Evolutionary conservation across 2,113 vertebrate genomes (phyloP).

Genomic region (Hydropotes inermis): DNA sequence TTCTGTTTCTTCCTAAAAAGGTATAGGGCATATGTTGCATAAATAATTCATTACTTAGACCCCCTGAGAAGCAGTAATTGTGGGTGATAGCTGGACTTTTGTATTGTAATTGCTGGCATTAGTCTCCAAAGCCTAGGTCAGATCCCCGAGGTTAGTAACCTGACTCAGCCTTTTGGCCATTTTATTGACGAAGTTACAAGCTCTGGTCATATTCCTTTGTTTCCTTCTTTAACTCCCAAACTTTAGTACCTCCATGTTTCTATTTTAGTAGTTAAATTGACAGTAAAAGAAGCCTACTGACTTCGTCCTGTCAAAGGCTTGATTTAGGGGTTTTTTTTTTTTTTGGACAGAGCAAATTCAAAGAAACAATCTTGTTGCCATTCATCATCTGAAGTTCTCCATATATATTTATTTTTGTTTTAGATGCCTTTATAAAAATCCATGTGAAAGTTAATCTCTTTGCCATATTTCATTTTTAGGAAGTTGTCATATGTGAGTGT

Average conservation of each 20-base stretch:
- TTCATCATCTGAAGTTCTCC: conserved; percentile 3
- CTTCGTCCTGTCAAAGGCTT: conserved; percentile 2
- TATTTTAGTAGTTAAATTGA: conserved; percentile 2
- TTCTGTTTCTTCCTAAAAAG: conserved; percentile 59
- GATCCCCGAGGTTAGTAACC: background rate
- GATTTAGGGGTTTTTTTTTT: background rate
- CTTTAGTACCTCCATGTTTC: conserved; percentile 2
- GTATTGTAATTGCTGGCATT: conserved; percentile 63
- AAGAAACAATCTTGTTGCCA: background rate
- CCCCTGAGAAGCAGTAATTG: conserved; percentile 43
- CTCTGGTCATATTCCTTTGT: background rate
- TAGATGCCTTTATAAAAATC: conserved; percentile 34
- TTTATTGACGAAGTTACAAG: background rate
- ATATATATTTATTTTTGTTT: conserved; percentile 24
- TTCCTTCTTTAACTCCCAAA: background rate
- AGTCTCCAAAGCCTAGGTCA: conserved; percentile 60
- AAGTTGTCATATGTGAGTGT: background rate
- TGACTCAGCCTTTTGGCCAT: conserved; percentile 14
- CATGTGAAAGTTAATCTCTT: conserved; percentile 22
- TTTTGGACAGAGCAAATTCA: background rate
- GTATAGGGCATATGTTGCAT: conserved; percentile 31
- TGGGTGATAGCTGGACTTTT: conserved; percentile 53
- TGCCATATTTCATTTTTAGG: background rate
- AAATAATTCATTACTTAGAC: conserved; percentile 60
- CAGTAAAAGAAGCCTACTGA: background rate